Evolutionary conservation across 1,140 invertebrate genomes (phyloP).

Genomic region (Yoshiicerus persimilis): DNA sequence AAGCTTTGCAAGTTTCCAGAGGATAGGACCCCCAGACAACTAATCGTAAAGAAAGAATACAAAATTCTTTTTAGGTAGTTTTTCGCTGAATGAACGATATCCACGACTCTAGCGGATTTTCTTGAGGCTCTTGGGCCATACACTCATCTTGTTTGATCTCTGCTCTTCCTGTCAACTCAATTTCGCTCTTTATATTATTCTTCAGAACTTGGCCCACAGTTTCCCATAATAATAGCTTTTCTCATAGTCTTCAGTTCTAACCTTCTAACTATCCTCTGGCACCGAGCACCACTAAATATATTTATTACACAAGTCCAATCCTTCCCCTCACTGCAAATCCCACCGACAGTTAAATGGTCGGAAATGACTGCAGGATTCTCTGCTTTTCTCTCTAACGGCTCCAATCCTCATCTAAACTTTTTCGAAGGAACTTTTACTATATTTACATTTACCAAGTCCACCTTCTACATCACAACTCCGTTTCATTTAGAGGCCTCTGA

Average conservation of each 20-base stretch:
- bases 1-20: neutral
- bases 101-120: constrained; percentile 2
- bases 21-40: neutral
- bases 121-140: neutral
- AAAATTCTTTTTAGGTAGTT: constrained; percentile 7
- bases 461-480: neutral
- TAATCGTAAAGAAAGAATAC: neutral
- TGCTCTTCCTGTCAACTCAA: neutral
- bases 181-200: neutral
- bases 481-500: neutral
- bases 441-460: neutral
- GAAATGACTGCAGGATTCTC: neutral
- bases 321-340: neutral
- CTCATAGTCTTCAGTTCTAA: neutral
- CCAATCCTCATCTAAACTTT: neutral
- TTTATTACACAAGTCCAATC: neutral
- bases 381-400: neutral
- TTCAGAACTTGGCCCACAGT: neutral
- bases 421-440: neutral
- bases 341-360: neutral
- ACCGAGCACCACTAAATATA: neutral
- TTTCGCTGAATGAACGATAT: neutral
- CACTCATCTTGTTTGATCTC: neutral
- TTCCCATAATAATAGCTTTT: neutral
- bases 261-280: neutral